Evolutionary conservation across 2,888 invertebrate genomes (phyloP).

Genomic region (Drosophila leonis): DNA sequence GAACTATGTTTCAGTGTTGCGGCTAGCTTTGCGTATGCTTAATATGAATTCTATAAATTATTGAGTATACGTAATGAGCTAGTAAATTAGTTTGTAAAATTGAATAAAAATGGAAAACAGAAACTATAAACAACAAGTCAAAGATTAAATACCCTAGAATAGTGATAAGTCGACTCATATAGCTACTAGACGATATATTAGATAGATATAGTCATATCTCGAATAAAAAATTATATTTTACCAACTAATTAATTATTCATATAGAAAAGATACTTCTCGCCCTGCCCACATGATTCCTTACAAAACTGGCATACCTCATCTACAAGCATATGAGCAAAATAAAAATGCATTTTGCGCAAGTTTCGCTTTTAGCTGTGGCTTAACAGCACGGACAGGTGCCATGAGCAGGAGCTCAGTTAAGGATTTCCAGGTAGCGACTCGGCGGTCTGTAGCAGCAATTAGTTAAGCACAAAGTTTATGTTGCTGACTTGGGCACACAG

Average conservation of each 20-base stretch:
- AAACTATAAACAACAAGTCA: not conserved
- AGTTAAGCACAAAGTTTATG: conserved; percentile 70
- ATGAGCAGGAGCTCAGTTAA: not conserved
- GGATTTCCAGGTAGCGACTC: not conserved
- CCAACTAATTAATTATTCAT: not conserved
- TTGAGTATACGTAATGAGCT: conserved; percentile 75
- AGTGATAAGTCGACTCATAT: not conserved
- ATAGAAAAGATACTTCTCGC: not conserved
- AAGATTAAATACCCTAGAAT: not conserved
- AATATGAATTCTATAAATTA: conserved; percentile 68
- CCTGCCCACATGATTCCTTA: not conserved
- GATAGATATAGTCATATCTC: not conserved
- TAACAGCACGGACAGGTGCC: conserved; percentile 11
- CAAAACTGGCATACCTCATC: not conserved
- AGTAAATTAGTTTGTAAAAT: conserved; percentile 61
- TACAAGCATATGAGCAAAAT: conserved; percentile 2
- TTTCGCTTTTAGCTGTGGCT: conserved; percentile 37
- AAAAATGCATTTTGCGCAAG: conserved; percentile 46
- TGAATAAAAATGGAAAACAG: not conserved
- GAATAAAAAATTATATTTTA: not conserved
- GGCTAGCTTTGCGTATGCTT: conserved; percentile 56
- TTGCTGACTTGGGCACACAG: conserved; percentile 36
- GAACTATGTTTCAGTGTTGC: conserved; percentile 33
- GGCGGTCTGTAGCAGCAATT: conserved; percentile 59
- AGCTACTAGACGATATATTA: not conserved